These are phyloP conservation scores for Smittia aterrima DNA, from an alignment of 2,888 invertebrate species.

Conservation along the genomic window DNA sequence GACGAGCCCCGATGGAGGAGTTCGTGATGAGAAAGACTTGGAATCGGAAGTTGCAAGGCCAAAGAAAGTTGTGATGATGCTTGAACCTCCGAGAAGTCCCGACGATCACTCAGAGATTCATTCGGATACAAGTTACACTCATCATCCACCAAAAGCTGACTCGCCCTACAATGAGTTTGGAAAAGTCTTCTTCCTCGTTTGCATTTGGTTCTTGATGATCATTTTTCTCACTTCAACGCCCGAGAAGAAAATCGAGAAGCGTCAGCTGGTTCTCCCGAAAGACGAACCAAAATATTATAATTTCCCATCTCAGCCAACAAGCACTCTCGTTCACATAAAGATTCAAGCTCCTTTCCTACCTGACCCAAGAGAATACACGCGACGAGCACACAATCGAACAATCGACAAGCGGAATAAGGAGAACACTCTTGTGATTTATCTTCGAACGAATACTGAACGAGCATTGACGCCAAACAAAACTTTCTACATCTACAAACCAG, in stretches of 20 bases:
- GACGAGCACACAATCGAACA: not conserved
- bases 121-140: not conserved
- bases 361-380: slow-evolving; percentile 43
- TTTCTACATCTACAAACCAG: slow-evolving; percentile 47
- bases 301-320: slow-evolving; percentile 46
- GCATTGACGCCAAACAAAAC: slow-evolving; percentile 30
- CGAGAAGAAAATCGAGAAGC: slow-evolving; percentile 51
- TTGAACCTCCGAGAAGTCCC: not conserved
- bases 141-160: slow-evolving; percentile 10
- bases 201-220: slow-evolving; percentile 28
- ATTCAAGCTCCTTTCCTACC: slow-evolving; percentile 59
- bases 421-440: slow-evolving; percentile 31
- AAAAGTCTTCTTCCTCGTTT: slow-evolving; percentile 30
- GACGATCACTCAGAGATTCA: not conserved
- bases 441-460: slow-evolving; percentile 25
- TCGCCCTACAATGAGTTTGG: slow-evolving; percentile 29
- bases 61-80: not conserved
- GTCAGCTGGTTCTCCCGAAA: slow-evolving; percentile 50
- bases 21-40: not conserved
- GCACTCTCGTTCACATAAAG: slow-evolving; percentile 53
- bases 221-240: slow-evolving; percentile 48
- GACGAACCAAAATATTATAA: slow-evolving; percentile 48
- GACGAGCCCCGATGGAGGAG: not conserved
- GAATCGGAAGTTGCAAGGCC: slow-evolving; percentile 4
- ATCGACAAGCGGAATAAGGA: not conserved